Evolutionary conservation across 2,113 vertebrate species (phyloP).

Genomic region (Conger conger): DNA sequence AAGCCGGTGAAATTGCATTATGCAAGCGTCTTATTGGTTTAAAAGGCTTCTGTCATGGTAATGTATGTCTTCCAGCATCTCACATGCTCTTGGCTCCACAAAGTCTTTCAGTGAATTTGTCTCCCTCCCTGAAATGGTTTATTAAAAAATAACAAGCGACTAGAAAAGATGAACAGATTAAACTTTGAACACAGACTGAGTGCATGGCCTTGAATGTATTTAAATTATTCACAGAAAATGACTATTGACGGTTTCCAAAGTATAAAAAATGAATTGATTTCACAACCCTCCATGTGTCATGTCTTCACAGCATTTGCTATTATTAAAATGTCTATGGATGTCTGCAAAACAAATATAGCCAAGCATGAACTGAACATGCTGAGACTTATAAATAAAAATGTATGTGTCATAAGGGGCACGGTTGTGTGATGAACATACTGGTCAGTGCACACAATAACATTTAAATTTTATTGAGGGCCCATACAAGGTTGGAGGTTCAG

Average conservation of each 20-base stretch:
- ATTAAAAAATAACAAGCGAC: not conserved
- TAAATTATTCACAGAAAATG: not conserved
- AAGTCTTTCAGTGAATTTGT: not conserved
- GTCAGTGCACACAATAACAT: not conserved
- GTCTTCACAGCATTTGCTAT: not conserved
- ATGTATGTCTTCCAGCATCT: not conserved
- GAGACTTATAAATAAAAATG: not conserved
- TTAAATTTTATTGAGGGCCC: not conserved
- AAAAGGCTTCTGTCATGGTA: not conserved
- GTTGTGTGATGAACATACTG: not conserved
- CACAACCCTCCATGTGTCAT: not conserved
- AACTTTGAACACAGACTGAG: not conserved
- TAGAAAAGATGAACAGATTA: not conserved
- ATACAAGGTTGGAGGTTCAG: not conserved
- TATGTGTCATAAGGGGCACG: not conserved
- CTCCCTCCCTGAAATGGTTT: not conserved
- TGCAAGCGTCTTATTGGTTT: not conserved
- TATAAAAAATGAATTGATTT: not conserved
- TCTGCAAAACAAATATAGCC: not conserved
- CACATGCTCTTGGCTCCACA: not conserved
- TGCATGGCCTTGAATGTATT: not conserved
- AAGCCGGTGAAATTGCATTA: not conserved
- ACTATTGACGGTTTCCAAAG: not conserved
- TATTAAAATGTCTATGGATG: not conserved
- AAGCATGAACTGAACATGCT: not conserved